Evolutionary conservation across 2,888 invertebrate genomes (phyloP).

Genomic region (Julus scandinavius): DNA sequence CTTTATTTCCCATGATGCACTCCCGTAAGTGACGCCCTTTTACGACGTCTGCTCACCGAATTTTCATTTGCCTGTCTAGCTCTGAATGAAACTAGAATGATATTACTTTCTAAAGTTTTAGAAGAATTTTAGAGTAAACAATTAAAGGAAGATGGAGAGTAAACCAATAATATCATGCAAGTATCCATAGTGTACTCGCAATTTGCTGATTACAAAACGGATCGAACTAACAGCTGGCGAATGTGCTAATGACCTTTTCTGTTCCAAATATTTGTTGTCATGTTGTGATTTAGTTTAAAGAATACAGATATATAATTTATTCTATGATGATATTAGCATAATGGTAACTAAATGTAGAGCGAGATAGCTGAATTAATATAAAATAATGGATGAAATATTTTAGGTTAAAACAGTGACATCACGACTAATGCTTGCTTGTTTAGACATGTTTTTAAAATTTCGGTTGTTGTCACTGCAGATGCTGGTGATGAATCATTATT

Average conservation of each 20-base stretch:
- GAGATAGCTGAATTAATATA: not conserved
- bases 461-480: conserved; percentile 69
- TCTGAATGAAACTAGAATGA: not conserved
- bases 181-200: not conserved
- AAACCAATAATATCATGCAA: conserved; percentile 56
- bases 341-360: not conserved
- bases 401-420: not conserved
- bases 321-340: too few relatives aligned
- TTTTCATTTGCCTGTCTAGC: not conserved
- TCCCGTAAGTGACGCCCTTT: not conserved
- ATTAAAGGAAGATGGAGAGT: conserved; percentile 50
- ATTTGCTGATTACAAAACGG: not conserved
- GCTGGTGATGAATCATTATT: conserved; percentile 87
- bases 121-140: not conserved
- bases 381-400: not conserved
- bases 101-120: not conserved
- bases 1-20: not conserved
- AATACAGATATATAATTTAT: too few relatives aligned
- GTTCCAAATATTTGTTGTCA: too few relatives aligned
- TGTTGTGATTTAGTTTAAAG: too few relatives aligned
- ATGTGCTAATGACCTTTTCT: not conserved
- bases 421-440: not conserved
- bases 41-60: not conserved
- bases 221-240: not conserved
- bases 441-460: not conserved